Evolutionary conservation across 2,113 vertebrate species (phyloP).

Genomic region (Clinocottus analis): DNA sequence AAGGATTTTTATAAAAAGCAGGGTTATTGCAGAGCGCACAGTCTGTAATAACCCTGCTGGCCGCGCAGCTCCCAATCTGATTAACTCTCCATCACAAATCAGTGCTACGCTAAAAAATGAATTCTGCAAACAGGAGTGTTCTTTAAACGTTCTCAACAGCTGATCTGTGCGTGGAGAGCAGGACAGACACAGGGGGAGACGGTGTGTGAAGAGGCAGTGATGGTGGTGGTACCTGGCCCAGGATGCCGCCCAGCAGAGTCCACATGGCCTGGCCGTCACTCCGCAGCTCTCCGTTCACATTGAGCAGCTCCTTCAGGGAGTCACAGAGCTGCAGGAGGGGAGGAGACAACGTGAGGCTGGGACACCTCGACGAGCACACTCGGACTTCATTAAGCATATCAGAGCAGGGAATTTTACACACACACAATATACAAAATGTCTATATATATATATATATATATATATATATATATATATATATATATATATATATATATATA

Average conservation of each 20-base stretch:
- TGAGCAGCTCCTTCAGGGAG: conserved; percentile 95
- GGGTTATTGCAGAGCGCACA: conserved; percentile 67
- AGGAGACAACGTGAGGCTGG: background rate
- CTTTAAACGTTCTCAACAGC: conserved; percentile 13
- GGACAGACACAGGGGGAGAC: background rate
- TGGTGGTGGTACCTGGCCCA: conserved; percentile 90
- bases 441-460: no score
- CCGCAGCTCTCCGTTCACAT: conserved; percentile 91
- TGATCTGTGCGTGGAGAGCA: background rate
- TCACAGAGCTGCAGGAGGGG: conserved; percentile 88
- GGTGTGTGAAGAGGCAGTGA: conserved; percentile 7
- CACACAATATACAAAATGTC: no score
- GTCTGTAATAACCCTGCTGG: conserved; percentile 44
- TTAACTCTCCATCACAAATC: conserved; percentile 57
- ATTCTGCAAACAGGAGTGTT: conserved; percentile 19
- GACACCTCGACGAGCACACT: background rate
- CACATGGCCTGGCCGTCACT: conserved; percentile 94
- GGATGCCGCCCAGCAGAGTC: conserved; percentile 91
- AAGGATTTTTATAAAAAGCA: conserved; percentile 79
- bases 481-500: no score
- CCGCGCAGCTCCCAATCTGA: conserved; percentile 53
- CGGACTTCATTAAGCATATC: background rate
- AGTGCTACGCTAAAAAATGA: conserved; percentile 17
- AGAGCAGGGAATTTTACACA: background rate
- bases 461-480: no score